These are phyloP conservation scores for Alaudala cheleensis DNA, from an alignment of 2,113 vertebrate genomes.

Conservation along the genomic window DNA sequence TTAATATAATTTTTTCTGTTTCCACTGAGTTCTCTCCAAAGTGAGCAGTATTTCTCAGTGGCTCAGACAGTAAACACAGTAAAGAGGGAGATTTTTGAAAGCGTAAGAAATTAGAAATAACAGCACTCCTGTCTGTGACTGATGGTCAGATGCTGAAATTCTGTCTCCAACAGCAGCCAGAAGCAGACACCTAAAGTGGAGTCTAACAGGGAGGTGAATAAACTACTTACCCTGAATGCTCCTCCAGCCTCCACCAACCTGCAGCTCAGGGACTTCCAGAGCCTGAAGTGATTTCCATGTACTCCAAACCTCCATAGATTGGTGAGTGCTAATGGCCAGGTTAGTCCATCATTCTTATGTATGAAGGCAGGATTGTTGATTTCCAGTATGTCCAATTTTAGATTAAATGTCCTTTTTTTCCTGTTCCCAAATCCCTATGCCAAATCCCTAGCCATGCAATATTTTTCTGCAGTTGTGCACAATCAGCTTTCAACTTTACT, in stretches of 20 bases:
- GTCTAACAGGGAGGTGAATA: not conserved
- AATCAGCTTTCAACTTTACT: not conserved
- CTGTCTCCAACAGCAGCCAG: not conserved
- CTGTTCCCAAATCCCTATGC: not conserved
- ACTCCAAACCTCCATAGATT: not conserved
- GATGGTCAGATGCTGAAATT: not conserved
- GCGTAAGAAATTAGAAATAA: not conserved
- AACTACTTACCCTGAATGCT: not conserved
- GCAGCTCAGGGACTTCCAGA: not conserved
- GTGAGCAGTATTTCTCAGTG: not conserved
- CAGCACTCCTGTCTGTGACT: not conserved
- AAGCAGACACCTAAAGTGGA: not conserved
- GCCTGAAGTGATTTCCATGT: not conserved
- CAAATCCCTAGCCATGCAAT: not conserved
- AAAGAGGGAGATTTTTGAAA: constrained; percentile 5
- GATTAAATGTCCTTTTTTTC: not conserved
- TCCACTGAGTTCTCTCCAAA: not conserved
- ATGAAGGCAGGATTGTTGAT: not conserved
- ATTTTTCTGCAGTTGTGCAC: not conserved
- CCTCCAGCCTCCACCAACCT: not conserved
- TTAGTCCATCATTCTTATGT: not conserved
- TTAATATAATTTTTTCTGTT: not conserved
- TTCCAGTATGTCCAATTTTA: not conserved
- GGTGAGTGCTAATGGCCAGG: not conserved
- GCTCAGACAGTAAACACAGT: not conserved